These are phyloP conservation scores for Belonocnema kinseyi DNA, from an alignment of 1,140 invertebrate genomes.

Conservation along the genomic window DNA sequence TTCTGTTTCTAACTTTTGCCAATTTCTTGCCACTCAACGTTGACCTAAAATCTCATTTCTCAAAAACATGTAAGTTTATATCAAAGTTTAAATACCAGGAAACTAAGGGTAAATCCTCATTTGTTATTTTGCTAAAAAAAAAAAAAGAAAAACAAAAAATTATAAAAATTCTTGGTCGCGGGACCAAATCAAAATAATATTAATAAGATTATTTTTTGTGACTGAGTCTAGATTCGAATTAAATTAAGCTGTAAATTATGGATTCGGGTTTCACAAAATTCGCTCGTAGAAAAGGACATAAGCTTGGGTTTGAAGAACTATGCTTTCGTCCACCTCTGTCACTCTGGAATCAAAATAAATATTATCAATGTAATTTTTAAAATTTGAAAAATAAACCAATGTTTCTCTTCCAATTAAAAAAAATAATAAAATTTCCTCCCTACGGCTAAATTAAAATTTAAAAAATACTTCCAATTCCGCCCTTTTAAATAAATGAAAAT, in stretches of 20 bases:
- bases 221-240: not conserved
- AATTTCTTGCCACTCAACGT: not conserved
- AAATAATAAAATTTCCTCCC: too few species aligned
- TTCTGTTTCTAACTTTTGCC: not conserved
- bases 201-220: not conserved
- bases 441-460: too few species aligned
- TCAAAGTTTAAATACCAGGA: not conserved
- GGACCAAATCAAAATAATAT: not conserved
- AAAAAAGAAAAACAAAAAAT: too few species aligned
- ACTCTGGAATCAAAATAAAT: conserved; percentile 76
- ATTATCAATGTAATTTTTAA: too few species aligned
- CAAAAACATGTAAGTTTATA: not conserved
- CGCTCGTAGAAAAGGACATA: conserved; percentile 98
- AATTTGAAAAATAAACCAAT: too few species aligned
- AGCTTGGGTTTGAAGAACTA: conserved; percentile 92
- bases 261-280: conserved; percentile 78
- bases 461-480: too few species aligned
- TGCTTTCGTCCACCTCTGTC: conserved; percentile 85
- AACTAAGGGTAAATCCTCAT: not conserved
- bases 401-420: too few species aligned
- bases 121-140: not conserved
- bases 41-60: not conserved
- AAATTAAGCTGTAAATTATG: not conserved
- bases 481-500: too few species aligned
- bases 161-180: too few species aligned